Evolutionary conservation across 2,113 vertebrate species (phyloP).

Genomic region (Herpailurus yagouaroundi): DNA sequence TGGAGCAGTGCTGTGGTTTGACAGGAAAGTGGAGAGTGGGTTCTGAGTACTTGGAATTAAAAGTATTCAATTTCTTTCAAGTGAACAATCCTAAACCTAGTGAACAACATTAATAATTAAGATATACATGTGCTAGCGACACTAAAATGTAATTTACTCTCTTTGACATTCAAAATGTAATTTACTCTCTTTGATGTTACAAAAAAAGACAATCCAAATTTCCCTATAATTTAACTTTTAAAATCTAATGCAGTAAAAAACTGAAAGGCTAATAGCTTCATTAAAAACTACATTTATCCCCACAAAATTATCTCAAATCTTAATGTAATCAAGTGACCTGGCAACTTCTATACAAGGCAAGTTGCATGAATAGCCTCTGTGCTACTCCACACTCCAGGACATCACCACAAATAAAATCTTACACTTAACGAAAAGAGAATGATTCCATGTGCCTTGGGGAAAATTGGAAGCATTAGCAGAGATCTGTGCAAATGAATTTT

Average conservation of each 20-base stretch:
- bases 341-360: conserved; percentile 56
- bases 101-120: conserved; percentile 34
- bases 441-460: neutral
- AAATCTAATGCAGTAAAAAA: neutral
- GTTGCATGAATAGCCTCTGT: neutral
- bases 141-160: neutral
- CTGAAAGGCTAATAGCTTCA: conserved; percentile 1
- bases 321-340: conserved; percentile 58
- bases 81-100: neutral
- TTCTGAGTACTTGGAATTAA: neutral
- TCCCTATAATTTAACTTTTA: conserved; percentile 53
- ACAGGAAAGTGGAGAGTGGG: neutral
- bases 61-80: neutral
- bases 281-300: conserved; percentile 40
- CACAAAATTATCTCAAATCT: conserved; percentile 35
- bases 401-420: conserved; percentile 31
- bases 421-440: conserved; percentile 67
- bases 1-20: neutral
- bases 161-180: neutral
- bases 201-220: neutral
- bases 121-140: neutral
- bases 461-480: conserved; percentile 67
- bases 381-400: conserved; percentile 30
- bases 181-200: neutral
- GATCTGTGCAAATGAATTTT: conserved; percentile 39